These are phyloP conservation scores for Drosophila silvestris DNA, from an alignment of 2,888 invertebrate genomes.

Conservation along the genomic window DNA sequence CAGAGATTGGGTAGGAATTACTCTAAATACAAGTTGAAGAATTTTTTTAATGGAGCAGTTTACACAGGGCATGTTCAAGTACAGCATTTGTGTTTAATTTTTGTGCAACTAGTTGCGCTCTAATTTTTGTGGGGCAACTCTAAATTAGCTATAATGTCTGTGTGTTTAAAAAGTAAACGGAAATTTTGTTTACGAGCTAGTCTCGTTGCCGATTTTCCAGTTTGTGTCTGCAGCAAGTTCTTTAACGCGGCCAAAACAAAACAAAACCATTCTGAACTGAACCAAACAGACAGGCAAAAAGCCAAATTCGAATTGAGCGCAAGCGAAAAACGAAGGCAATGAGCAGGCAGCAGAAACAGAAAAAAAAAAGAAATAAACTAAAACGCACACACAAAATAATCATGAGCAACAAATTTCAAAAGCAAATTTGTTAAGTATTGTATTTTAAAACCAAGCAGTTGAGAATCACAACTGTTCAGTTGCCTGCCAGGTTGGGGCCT, in stretches of 20 bases:
- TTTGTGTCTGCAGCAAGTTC: constrained; percentile 64
- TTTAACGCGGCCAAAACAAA: constrained; percentile 62
- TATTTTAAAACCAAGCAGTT: constrained; percentile 58
- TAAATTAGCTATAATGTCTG: constrained; percentile 60
- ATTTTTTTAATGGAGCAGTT: background rate
- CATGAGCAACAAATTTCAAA: constrained; percentile 60
- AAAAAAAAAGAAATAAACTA: constrained; percentile 14
- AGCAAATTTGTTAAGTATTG: constrained; percentile 61
- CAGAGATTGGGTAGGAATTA: background rate
- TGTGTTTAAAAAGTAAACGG: constrained; percentile 49
- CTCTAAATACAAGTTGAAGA: background rate
- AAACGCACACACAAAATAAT: constrained; percentile 26
- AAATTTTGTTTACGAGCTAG: constrained; percentile 67
- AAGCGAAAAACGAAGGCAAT: constrained; percentile 40
- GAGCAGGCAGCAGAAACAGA: constrained; percentile 12
- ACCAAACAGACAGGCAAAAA: constrained; percentile 31
- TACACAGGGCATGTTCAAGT: constrained; percentile 2
- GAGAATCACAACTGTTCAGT: constrained; percentile 55
- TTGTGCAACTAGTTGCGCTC: constrained; percentile 26
- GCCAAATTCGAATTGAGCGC: constrained; percentile 56
- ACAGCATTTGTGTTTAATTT: background rate
- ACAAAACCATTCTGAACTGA: constrained; percentile 24
- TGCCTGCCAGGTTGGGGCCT: constrained; percentile 46
- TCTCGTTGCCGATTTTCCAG: constrained; percentile 51
- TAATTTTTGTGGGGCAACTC: constrained; percentile 47